A percentile compares a stretch with the other conserved stretches of the same genome.
phyloP scores from a whole-genome alignment of 53 echinoderm and acorn worm species.

The Zoroaster sp. region DNA sequence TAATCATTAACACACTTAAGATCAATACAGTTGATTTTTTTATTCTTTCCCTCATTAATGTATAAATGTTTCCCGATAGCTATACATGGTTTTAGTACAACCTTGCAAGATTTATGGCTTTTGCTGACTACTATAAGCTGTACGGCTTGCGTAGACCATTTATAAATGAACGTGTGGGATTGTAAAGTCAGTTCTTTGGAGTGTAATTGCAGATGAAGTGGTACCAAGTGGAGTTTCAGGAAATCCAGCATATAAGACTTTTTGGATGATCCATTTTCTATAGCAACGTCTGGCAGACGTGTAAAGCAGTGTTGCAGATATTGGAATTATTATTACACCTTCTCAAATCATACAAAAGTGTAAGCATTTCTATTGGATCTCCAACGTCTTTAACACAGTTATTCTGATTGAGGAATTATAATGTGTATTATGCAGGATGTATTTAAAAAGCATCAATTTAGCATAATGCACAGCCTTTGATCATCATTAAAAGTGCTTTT shows the following conservation, averaged over 20 bases:
- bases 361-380: neutral
- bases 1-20: constrained; percentile 48
- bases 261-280: neutral
- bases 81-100: constrained; percentile 31
- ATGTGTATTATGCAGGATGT: neutral
- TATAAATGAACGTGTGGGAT: constrained; percentile 33
- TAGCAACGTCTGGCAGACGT: no score
- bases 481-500: no score
- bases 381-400: neutral
- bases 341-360: neutral
- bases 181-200: constrained; percentile 23
- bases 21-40: constrained; percentile 54
- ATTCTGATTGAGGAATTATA: neutral
- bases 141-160: constrained; percentile 18
- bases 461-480: neutral
- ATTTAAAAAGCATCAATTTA: neutral
- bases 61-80: constrained; percentile 47
- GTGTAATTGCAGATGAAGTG: constrained; percentile 13
- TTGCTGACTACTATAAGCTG: constrained; percentile 37
- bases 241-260: neutral
- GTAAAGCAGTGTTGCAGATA: neutral
- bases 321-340: neutral
- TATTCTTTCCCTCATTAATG: constrained; percentile 47
- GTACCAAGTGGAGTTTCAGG: neutral
- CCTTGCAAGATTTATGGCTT: constrained; percentile 58